Percentiles rank a stretch among this genome's conserved stretches.
Conservation (phyloP, 2,113 vertebrate species). For the Butastur rufipennis region DNA sequence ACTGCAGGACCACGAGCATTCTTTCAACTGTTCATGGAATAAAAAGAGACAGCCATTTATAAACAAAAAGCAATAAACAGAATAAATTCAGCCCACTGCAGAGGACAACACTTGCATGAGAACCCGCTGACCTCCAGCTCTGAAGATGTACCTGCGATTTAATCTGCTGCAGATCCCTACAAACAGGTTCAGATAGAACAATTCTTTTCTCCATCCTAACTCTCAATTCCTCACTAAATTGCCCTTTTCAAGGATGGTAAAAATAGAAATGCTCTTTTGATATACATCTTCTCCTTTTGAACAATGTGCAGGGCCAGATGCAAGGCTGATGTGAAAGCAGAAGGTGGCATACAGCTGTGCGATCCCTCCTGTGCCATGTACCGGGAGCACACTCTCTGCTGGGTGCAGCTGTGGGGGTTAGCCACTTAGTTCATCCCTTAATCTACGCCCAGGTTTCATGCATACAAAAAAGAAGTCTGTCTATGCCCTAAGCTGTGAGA, state of each 20-base stretch:
- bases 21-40: not conserved
- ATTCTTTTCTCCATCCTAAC: not conserved
- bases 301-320: not conserved
- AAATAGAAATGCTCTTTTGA: not conserved
- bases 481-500: not conserved
- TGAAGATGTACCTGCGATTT: not conserved
- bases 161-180: not conserved
- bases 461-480: rapidly evolving
- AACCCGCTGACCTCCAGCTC: not conserved
- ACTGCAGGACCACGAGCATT: not conserved
- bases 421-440: not conserved
- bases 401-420: not conserved
- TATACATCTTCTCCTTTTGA: not conserved
- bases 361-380: not conserved
- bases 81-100: not conserved
- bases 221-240: not conserved
- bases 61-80: not conserved
- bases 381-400: not conserved
- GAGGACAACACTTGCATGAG: not conserved
- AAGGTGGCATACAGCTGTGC: not conserved
- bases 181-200: not conserved
- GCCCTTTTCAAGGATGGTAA: rapidly evolving
- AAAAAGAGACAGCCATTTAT: not conserved
- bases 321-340: not conserved
- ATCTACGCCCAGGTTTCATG: not conserved